A percentile compares a stretch with the other conserved stretches of the same genome.
phyloP scores from a whole-genome alignment of 30 jellyfish, hydroid and myxozoan species.

The Aurelia sp. region DNA sequence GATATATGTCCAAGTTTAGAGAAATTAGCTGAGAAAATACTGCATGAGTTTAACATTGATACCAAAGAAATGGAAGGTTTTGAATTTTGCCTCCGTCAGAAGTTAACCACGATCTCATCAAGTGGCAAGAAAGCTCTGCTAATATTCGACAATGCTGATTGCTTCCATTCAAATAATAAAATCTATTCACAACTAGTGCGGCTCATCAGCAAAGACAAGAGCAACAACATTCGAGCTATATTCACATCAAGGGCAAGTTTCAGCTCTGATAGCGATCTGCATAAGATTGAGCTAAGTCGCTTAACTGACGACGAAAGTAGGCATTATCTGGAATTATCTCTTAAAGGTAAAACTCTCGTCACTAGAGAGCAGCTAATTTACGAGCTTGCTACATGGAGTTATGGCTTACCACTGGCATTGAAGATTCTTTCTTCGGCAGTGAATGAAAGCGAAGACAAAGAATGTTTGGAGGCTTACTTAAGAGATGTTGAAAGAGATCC shows the following conservation, averaged over 20 bases:
- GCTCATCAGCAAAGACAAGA: neutral
- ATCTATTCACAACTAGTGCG: neutral
- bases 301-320: neutral
- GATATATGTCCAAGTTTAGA: neutral
- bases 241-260: no score
- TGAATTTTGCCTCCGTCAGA: neutral
- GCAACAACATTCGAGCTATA: slow-evolving; percentile 15
- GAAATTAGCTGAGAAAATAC: slow-evolving; percentile 1
- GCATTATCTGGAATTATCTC: neutral
- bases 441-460: neutral
- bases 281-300: neutral
- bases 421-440: slow-evolving; percentile 1
- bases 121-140: slow-evolving; percentile 5
- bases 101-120: slow-evolving; percentile 7
- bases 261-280: no score
- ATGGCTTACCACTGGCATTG: slow-evolving; percentile 22
- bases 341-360: neutral
- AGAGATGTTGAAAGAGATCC: slow-evolving; percentile 9
- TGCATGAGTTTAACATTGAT: slow-evolving; percentile 20
- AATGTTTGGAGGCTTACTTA: slow-evolving; percentile 16
- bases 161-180: neutral
- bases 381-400: neutral
- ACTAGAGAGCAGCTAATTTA: neutral
- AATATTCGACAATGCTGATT: slow-evolving; percentile 37
- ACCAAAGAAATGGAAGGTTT: slow-evolving; percentile 3